Evolutionary conservation across 23 tunicate species (phyloP).

Genomic region (Botrylloides violaceus): DNA sequence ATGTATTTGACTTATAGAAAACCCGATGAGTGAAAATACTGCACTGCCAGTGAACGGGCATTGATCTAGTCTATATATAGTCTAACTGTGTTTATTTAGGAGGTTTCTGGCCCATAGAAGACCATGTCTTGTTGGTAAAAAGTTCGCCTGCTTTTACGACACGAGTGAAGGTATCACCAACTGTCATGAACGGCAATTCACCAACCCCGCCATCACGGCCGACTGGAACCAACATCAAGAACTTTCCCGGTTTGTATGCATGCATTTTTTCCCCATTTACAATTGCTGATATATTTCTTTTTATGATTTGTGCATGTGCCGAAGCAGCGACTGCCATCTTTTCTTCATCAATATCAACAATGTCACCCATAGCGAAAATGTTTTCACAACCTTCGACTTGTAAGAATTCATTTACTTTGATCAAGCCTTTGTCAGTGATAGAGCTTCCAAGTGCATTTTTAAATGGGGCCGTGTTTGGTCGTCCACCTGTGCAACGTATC

Average conservation of each 20-base stretch:
- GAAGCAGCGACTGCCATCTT: conserved; percentile 5
- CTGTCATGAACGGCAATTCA: background rate
- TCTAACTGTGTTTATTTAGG: too few species aligned
- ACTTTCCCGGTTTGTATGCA: background rate
- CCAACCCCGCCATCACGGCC: conserved; percentile 16
- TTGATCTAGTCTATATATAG: too few species aligned
- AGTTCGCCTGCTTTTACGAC: background rate
- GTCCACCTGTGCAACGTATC: background rate
- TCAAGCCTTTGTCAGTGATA: background rate
- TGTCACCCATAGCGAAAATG: conserved; percentile 27
- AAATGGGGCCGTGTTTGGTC: background rate
- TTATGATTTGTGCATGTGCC: background rate
- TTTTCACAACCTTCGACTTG: background rate
- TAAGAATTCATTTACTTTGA: conserved; percentile 14
- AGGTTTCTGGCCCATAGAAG: conserved; percentile 4
- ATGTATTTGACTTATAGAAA: too few species aligned
- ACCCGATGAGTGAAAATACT: too few species aligned
- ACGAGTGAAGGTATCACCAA: conserved; percentile 11
- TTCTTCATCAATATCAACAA: conserved; percentile 13
- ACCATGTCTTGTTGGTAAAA: background rate
- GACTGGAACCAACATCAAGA: conserved; percentile 10
- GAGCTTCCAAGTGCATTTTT: background rate
- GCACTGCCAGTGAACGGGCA: too few species aligned
- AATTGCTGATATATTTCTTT: background rate
- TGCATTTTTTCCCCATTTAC: background rate